Conservation (phyloP, 2,113 vertebrate species). For the Columbina picui region DNA sequence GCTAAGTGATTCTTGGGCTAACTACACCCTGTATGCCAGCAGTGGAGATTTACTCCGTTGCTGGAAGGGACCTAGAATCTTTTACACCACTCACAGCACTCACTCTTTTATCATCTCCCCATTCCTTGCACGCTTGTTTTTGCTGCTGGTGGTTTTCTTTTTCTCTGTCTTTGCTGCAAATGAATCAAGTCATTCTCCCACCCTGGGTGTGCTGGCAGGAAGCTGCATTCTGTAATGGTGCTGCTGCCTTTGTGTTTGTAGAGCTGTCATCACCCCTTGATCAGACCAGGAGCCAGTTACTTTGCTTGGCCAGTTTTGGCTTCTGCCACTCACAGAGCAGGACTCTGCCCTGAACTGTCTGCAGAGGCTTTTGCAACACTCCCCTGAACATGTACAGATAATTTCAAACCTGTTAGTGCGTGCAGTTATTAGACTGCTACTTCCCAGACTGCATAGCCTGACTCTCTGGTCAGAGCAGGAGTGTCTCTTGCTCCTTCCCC, state of each 20-base stretch:
- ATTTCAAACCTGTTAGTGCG: background rate
- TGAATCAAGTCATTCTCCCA: background rate
- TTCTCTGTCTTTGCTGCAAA: background rate
- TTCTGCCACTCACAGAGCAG: background rate
- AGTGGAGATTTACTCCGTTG: background rate
- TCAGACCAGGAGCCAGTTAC: background rate
- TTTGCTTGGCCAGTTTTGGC: background rate
- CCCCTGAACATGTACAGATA: background rate
- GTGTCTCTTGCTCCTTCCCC: background rate
- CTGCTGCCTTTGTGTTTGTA: background rate
- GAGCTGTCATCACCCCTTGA: background rate
- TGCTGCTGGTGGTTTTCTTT: background rate
- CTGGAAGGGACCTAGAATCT: background rate
- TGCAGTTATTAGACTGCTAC: background rate
- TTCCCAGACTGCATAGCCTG: background rate
- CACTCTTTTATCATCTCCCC: background rate
- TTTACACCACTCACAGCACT: background rate
- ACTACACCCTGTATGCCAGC: background rate
- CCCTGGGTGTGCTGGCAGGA: background rate
- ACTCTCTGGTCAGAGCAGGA: background rate
- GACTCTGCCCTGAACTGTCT: background rate
- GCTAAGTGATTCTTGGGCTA: background rate
- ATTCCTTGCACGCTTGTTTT: background rate
- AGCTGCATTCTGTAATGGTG: background rate
- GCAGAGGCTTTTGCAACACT: background rate